Evolutionary conservation across 2,113 vertebrate species (phyloP).

Genomic region (Gasterosteus nipponicus): DNA sequence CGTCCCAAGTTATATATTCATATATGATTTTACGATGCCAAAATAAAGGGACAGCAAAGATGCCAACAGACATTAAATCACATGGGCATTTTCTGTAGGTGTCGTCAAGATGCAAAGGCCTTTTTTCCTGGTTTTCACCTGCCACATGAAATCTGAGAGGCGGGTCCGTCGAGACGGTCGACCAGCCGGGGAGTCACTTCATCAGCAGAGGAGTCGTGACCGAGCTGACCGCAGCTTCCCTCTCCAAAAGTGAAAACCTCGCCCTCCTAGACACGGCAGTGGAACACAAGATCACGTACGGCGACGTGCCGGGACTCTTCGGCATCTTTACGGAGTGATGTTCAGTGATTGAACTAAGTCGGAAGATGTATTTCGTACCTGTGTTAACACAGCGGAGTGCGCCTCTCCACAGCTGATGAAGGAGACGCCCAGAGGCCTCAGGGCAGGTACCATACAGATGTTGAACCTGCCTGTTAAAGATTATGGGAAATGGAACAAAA

Average conservation of each 20-base stretch:
- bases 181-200: conserved; percentile 89
- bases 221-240: conserved; percentile 91
- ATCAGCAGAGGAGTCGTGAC: conserved; percentile 87
- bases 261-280: conserved; percentile 80
- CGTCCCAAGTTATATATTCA: not conserved
- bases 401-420: conserved; percentile 93
- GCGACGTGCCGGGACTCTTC: too few relatives aligned
- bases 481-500: conserved; percentile 8
- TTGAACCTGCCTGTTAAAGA: conserved; percentile 87
- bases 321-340: not conserved
- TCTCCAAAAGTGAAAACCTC: conserved; percentile 96
- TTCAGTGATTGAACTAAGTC: not conserved
- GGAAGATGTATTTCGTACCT: conserved; percentile 74
- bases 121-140: conserved; percentile 75
- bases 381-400: conserved; percentile 90
- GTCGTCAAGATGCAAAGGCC: too few relatives aligned
- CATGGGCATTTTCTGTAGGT: too few relatives aligned
- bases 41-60: not conserved
- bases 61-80: too few relatives aligned
- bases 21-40: not conserved
- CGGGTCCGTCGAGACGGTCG: conserved; percentile 86
- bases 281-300: not conserved
- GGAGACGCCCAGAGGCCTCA: conserved; percentile 88
- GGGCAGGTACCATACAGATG: conserved; percentile 89
- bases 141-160: conserved; percentile 91